phyloP scores from a whole-genome alignment of 2,888 invertebrate genomes.

The Anodontia alba region DNA sequence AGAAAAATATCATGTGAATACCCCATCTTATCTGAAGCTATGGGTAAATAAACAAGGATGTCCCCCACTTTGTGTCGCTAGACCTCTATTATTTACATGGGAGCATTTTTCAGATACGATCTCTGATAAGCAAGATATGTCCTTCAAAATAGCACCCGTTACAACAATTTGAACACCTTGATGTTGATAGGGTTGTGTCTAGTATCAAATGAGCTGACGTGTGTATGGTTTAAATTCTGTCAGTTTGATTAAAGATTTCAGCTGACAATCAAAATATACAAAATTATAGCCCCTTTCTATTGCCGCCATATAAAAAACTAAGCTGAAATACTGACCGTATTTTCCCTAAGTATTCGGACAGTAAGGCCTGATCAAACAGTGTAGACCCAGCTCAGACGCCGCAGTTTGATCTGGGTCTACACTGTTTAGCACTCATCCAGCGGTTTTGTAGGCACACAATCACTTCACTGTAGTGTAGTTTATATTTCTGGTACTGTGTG shows the following conservation, averaged over 20 bases:
- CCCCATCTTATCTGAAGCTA: no score
- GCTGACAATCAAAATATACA: background rate
- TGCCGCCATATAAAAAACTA: background rate
- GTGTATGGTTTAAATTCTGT: background rate
- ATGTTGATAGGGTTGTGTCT: background rate
- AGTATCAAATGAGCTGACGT: background rate
- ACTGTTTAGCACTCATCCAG: no score
- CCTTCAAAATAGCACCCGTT: slow-evolving; percentile 18
- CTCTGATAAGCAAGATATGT: background rate
- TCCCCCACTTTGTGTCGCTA: slow-evolving; percentile 10
- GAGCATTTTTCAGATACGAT: slow-evolving; percentile 5
- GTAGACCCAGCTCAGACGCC: no score
- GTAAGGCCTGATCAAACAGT: no score
- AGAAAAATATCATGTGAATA: no score
- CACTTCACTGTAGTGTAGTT: no score
- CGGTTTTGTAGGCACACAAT: no score
- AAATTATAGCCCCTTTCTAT: background rate
- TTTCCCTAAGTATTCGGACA: no score
- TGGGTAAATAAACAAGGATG: slow-evolving; percentile 9
- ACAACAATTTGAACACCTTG: slow-evolving; percentile 14
- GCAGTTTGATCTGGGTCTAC: no score
- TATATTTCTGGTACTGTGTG: no score
- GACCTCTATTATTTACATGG: background rate
- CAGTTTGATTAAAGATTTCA: background rate
- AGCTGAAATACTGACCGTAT: no score